Conservation (phyloP, 2,888 invertebrate genomes). For the Diadromus collaris region DNA sequence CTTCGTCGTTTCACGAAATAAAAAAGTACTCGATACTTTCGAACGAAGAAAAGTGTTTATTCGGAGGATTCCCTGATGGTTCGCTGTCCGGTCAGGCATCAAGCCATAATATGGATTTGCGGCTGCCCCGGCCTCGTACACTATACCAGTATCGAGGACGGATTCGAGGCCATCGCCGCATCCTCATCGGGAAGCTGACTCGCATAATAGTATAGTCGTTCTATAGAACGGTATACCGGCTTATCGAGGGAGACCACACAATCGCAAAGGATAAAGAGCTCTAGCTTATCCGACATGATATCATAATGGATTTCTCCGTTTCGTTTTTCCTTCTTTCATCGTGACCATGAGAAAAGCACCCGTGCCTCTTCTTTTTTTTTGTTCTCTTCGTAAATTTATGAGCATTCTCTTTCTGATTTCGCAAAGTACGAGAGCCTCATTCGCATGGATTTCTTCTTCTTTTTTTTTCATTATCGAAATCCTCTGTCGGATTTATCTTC, state of each 20-base stretch:
- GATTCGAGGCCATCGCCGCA: conserved; percentile 10
- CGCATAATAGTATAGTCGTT: conserved; percentile 16
- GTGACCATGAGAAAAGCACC: conserved; percentile 28
- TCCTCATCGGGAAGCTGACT: conserved; percentile 32
- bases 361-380: background rate
- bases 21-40: background rate
- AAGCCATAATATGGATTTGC: conserved; percentile 31
- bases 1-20: conserved; percentile 57
- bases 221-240: conserved; percentile 6
- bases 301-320: conserved; percentile 54
- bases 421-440: background rate
- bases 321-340: conserved; percentile 27
- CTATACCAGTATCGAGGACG: conserved; percentile 17
- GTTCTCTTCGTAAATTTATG: conserved; percentile 34
- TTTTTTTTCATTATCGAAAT: background rate
- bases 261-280: conserved; percentile 58
- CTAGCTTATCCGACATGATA: conserved; percentile 56
- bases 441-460: background rate
- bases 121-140: conserved; percentile 16
- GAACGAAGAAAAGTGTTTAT: background rate
- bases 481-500: background rate
- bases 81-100: conserved; percentile 30
- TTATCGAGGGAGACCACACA: conserved; percentile 52
- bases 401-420: conserved; percentile 13
- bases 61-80: conserved; percentile 19